Conservation (phyloP, 2,113 vertebrate genomes). For the Anarhynchus alexandrinus region DNA sequence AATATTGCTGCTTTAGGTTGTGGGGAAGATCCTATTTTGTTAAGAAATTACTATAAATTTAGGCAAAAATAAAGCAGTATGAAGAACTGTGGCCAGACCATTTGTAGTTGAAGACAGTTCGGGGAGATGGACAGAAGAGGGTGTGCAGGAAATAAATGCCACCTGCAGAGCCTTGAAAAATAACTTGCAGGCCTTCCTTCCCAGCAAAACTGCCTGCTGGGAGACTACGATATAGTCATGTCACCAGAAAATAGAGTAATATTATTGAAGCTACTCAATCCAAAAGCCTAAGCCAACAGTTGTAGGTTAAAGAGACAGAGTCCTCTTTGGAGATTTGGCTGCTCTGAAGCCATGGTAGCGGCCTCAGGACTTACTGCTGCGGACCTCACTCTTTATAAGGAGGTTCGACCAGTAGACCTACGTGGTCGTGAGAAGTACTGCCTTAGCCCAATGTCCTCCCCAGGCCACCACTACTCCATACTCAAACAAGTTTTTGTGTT, state of each 20-base stretch:
- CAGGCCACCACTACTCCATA: not conserved
- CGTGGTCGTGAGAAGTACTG: fast-evolving
- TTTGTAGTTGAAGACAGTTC: not conserved
- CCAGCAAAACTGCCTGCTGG: not conserved
- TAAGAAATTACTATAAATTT: not conserved
- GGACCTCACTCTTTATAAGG: not conserved
- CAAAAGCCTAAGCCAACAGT: not conserved
- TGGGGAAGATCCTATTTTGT: not conserved
- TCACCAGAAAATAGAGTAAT: not conserved
- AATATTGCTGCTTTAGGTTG: not conserved
- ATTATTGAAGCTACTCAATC: not conserved
- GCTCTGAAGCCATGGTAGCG: not conserved
- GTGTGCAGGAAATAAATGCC: not conserved
- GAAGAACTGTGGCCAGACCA: not conserved
- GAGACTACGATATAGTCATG: not conserved
- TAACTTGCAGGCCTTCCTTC: not conserved
- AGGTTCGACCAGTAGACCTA: not conserved
- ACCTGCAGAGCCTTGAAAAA: not conserved
- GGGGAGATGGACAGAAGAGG: not conserved
- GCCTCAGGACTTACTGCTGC: not conserved
- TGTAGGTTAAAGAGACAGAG: not conserved
- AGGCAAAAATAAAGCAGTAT: not conserved
- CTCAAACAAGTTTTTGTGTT: not conserved
- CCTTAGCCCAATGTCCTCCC: fast-evolving
- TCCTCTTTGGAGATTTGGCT: not conserved